These are phyloP conservation scores for Cepaea nemoralis DNA, from an alignment of 1,140 invertebrate species.

Conservation along the genomic window DNA sequence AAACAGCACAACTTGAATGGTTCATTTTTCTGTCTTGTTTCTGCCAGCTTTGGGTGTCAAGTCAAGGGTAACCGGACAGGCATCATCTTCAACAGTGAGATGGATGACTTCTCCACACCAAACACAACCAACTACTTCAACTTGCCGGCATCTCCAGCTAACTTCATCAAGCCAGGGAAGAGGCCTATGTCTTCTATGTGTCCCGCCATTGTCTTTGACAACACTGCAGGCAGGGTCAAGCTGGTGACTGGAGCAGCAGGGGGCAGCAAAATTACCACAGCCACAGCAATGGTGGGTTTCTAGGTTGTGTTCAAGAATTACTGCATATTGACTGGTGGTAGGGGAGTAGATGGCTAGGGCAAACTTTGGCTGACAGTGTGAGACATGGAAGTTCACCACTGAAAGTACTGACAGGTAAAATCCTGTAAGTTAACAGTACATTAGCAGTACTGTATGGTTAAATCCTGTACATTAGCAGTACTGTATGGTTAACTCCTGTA, in stretches of 20 bases:
- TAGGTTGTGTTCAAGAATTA: no score
- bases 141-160: conserved; percentile 76
- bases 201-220: conserved; percentile 85
- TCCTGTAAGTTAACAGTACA: no score
- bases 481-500: no score
- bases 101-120: conserved; percentile 95
- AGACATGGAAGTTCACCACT: no score
- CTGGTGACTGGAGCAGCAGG: conserved; percentile 91
- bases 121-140: conserved; percentile 82
- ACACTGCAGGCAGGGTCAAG: conserved; percentile 77
- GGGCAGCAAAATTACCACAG: conserved; percentile 89
- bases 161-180: conserved; percentile 86
- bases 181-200: conserved; percentile 91
- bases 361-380: no score
- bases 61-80: conserved; percentile 80
- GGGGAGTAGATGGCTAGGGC: no score
- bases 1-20: no score
- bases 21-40: no score
- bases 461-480: no score
- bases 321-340: no score
- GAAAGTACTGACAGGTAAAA: no score
- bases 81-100: conserved; percentile 92
- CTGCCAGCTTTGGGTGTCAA: conserved; percentile 72
- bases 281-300: conserved; percentile 82
- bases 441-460: no score